These are phyloP conservation scores for Paramormyrops hopkinsi DNA, from an alignment of 2,797 vertebrate genomes.

Conservation along the genomic window DNA sequence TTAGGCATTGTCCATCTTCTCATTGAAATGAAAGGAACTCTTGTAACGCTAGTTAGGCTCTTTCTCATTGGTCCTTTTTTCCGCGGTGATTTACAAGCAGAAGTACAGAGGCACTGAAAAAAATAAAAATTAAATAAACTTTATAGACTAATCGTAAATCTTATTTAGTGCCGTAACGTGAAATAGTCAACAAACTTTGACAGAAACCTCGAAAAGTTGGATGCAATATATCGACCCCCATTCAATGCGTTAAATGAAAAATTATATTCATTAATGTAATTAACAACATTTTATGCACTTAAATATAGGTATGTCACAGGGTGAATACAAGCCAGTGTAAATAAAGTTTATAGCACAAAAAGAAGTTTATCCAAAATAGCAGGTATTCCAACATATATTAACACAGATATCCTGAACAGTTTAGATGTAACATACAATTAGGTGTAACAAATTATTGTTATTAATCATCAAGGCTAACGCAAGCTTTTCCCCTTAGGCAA, in stretches of 20 bases:
- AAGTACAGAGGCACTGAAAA: constrained; percentile 21
- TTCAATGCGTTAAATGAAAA: not conserved
- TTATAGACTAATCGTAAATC: constrained; percentile 19
- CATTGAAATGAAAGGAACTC: constrained; percentile 31
- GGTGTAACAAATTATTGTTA: not conserved
- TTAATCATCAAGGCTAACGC: not conserved
- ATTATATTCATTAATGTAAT: not conserved
- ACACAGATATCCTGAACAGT: not conserved
- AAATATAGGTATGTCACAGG: not conserved
- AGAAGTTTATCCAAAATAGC: not conserved
- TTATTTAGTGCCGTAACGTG: constrained; percentile 10
- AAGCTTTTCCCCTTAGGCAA: not conserved
- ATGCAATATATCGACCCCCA: not conserved
- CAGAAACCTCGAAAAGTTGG: not conserved
- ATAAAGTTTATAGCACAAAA: not conserved
- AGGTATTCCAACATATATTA: not conserved
- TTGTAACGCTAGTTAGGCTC: constrained; percentile 30
- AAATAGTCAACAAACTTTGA: not conserved
- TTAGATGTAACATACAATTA: not conserved
- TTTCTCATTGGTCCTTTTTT: constrained; percentile 23
- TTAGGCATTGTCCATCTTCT: constrained; percentile 52
- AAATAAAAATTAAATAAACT: constrained; percentile 15
- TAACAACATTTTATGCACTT: not conserved
- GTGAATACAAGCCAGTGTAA: not conserved
- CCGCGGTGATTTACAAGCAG: constrained; percentile 22